These are phyloP conservation scores for Nothura maculosa DNA, from an alignment of 2,797 vertebrate genomes.

Conservation along the genomic window DNA sequence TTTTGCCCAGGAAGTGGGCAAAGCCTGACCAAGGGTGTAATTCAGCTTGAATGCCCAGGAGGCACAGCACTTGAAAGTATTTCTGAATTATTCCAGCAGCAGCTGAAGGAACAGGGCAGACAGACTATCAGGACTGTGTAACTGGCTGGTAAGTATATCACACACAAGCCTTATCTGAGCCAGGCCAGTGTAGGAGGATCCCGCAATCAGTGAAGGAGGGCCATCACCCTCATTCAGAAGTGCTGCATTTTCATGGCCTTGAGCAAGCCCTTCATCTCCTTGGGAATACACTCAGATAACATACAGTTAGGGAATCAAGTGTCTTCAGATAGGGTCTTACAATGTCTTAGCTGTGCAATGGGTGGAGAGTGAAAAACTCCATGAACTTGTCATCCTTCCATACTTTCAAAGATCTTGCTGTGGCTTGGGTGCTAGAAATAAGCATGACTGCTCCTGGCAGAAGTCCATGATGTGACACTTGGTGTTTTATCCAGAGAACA, in stretches of 20 bases:
- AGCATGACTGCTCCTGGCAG: background rate
- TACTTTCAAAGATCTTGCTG: background rate
- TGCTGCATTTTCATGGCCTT: background rate
- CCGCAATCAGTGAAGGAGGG: background rate
- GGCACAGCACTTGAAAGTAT: background rate
- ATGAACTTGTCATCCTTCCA: background rate
- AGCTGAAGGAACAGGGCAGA: background rate
- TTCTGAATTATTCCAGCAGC: background rate
- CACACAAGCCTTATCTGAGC: background rate
- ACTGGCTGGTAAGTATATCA: background rate
- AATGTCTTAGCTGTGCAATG: background rate
- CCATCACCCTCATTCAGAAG: background rate
- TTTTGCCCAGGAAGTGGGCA: background rate
- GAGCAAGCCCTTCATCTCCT: background rate
- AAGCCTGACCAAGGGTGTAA: background rate
- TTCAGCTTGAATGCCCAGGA: background rate
- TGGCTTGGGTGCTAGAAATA: background rate
- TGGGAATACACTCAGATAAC: background rate
- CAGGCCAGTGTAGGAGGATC: background rate
- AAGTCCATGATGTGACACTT: accelerated
- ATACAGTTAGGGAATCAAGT: background rate
- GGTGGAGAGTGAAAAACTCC: background rate
- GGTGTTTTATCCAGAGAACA: background rate
- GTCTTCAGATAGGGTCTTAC: background rate
- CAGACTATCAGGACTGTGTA: background rate